These are phyloP conservation scores for Mesaphorura yosii DNA, from an alignment of 1,140 invertebrate species.

Conservation along the genomic window DNA sequence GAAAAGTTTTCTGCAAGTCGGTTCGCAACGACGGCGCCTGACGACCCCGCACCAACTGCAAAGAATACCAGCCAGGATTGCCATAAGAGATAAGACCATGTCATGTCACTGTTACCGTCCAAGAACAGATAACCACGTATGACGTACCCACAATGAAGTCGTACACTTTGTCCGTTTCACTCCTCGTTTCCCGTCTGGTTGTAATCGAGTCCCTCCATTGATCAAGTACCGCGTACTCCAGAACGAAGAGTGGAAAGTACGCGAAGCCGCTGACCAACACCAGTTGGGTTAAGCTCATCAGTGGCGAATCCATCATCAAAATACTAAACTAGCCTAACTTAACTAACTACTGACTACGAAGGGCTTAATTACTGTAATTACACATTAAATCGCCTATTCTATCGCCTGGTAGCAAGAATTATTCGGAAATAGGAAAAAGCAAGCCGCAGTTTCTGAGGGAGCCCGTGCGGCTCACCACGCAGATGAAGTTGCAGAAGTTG, in stretches of 20 bases:
- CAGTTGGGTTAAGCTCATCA: no score
- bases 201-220: background rate
- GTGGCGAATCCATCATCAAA: no score
- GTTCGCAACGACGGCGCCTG: conserved; percentile 31
- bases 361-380: no score
- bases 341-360: no score
- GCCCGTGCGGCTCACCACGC: no score
- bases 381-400: no score
- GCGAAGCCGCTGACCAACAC: background rate
- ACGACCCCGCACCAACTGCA: conserved; percentile 20
- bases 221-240: conserved; percentile 5
- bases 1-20: conserved; percentile 22
- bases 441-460: no score
- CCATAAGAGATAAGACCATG: background rate
- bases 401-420: no score
- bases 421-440: no score
- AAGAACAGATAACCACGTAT: background rate
- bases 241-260: conserved; percentile 5
- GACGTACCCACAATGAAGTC: conserved; percentile 30
- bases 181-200: background rate
- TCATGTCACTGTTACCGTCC: conserved; percentile 2
- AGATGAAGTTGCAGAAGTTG: no score
- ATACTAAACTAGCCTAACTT: no score
- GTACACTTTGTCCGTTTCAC: conserved; percentile 20
- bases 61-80: background rate